phyloP scores from a whole-genome alignment of 2,113 vertebrate genomes.

The Monopterus albus region DNA sequence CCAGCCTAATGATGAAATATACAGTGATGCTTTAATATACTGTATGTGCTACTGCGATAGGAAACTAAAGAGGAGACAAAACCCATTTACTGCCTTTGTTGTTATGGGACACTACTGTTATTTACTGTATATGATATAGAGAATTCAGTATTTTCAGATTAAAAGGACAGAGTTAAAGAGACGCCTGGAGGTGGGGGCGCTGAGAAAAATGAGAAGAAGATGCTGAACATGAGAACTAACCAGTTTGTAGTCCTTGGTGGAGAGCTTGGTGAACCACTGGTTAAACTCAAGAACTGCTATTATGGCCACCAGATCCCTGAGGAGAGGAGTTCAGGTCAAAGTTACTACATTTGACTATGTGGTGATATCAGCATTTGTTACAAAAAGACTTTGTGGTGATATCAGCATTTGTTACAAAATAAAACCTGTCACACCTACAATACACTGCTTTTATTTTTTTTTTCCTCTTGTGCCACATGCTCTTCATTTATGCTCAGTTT shows the following conservation, averaged over 20 bases:
- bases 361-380: conserved; percentile 1
- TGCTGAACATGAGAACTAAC: conserved; percentile 79
- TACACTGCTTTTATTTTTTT: no score
- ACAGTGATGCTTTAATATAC: no score
- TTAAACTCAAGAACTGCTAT: conserved; percentile 96
- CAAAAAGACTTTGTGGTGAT: neutral
- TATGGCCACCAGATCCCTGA: conserved; percentile 97
- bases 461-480: neutral
- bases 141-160: no score
- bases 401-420: conserved; percentile 1
- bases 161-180: no score
- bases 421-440: neutral
- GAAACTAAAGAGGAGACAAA: no score
- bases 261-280: conserved; percentile 98
- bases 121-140: no score
- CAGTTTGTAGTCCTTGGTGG: conserved; percentile 95
- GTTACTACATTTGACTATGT: neutral
- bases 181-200: no score
- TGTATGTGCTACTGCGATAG: no score
- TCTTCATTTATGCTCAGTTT: neutral
- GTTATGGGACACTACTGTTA: no score
- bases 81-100: no score
- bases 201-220: neutral
- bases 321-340: conserved; percentile 47
- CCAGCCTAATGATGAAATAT: no score